These are phyloP conservation scores for Alethe diademata DNA, from an alignment of 2,113 vertebrate species.

Conservation along the genomic window DNA sequence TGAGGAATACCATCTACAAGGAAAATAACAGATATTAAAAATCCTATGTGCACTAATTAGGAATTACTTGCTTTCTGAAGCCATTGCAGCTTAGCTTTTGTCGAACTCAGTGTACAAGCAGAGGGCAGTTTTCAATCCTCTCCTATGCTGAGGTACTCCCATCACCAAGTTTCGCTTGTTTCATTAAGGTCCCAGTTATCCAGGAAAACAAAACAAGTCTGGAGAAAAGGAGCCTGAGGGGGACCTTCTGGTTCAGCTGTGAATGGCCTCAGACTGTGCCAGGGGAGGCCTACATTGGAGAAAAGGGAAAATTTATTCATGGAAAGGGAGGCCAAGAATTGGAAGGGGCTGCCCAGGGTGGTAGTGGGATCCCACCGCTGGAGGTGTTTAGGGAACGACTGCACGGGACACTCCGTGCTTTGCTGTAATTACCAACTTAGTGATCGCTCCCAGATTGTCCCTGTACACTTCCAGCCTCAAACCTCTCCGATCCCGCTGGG, in stretches of 20 bases:
- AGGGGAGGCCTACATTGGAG: neutral
- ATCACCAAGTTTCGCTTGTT: rapidly evolving
- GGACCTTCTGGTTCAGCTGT: too few species aligned
- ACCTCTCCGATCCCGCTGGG: rapidly evolving
- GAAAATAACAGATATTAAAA: neutral
- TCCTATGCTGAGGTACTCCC: rapidly evolving
- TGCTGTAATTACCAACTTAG: rapidly evolving
- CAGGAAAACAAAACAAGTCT: neutral
- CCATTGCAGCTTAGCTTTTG: neutral
- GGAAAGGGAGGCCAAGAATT: neutral
- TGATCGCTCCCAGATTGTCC: rapidly evolving
- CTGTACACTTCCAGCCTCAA: rapidly evolving
- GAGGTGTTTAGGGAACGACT: neutral
- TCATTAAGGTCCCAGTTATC: too few species aligned
- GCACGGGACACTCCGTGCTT: neutral
- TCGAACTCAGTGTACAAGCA: neutral
- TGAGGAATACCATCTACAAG: neutral
- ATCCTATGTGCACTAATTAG: neutral
- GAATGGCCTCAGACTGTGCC: neutral
- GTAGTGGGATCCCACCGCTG: neutral
- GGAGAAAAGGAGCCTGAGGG: neutral
- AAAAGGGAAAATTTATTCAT: neutral
- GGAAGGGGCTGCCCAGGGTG: too few species aligned
- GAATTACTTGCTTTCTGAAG: neutral
- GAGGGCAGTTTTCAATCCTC: too few species aligned